A percentile compares a stretch with the other conserved stretches of the same genome.
These are phyloP conservation scores for Nomia melanderi DNA, from an alignment of 1,140 invertebrate species.

Conservation along the genomic window DNA sequence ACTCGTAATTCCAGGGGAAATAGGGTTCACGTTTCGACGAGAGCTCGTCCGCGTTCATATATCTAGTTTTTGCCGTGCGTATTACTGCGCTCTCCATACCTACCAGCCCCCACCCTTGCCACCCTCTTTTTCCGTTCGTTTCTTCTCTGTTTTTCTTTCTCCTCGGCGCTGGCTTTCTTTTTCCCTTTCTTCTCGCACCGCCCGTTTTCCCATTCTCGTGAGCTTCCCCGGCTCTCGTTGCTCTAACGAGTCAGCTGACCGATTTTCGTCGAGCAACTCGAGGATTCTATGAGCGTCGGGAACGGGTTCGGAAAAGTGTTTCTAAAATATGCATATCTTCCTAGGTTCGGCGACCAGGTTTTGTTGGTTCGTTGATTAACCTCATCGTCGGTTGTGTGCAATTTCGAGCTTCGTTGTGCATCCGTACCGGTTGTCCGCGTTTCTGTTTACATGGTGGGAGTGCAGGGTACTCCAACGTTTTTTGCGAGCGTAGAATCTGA, in stretches of 20 bases:
- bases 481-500: too few species aligned
- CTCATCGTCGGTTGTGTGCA: too few species aligned
- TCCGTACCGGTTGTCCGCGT: too few species aligned
- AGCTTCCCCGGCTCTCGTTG: background rate
- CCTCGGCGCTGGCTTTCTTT: background rate
- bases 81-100: slow-evolving; percentile 24
- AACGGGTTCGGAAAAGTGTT: background rate
- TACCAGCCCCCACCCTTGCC: background rate
- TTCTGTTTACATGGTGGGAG: too few species aligned
- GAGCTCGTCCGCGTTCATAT: slow-evolving; percentile 29
- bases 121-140: background rate
- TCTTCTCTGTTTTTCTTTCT: background rate
- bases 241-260: too few species aligned
- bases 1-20: slow-evolving; percentile 58
- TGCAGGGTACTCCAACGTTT: too few species aligned
- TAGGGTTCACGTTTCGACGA: slow-evolving; percentile 60
- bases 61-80: slow-evolving; percentile 42
- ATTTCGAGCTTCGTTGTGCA: too few species aligned
- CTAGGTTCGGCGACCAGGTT: too few species aligned
- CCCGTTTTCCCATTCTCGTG: background rate
- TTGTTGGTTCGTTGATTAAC: too few species aligned
- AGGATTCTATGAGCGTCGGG: background rate
- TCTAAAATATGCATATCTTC: too few species aligned
- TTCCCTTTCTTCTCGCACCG: background rate
- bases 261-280: background rate